A percentile compares a stretch with the other conserved stretches of the same genome.
phyloP scores from a whole-genome alignment of 1,140 invertebrate genomes.

The Cepaea nemoralis region DNA sequence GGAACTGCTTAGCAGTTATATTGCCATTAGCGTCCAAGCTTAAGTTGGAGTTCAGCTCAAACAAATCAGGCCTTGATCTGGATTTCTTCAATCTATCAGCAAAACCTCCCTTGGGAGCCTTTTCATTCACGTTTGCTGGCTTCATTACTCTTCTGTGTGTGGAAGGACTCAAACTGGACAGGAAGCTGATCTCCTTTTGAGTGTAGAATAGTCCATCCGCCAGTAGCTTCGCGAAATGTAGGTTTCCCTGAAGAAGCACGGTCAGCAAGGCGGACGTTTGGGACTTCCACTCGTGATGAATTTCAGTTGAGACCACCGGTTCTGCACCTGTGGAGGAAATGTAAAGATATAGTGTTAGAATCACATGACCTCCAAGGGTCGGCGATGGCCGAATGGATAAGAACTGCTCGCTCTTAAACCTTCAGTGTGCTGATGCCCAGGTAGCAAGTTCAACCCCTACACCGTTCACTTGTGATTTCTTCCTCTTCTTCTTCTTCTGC shows the following conservation, averaged over 20 bases:
- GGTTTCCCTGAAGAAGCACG: neutral
- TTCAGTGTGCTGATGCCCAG: no score
- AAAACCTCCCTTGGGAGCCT: neutral
- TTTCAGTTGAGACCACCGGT: neutral
- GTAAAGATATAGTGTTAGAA: no score
- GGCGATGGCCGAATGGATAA: no score
- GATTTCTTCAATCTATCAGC: neutral
- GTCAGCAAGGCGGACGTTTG: neutral
- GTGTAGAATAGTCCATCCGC: neutral
- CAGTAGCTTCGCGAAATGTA: neutral
- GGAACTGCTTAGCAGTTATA: neutral
- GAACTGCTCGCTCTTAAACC: no score
- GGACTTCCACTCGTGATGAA: neutral
- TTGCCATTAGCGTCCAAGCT: neutral
- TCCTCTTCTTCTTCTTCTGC: no score
- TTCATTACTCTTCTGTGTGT: neutral
- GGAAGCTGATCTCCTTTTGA: neutral
- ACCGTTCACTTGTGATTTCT: no score
- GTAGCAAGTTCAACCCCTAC: no score
- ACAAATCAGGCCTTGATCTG: neutral
- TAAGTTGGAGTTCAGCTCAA: neutral
- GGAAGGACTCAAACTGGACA: neutral
- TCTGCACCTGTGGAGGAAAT: neutral
- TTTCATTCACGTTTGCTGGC: neutral
- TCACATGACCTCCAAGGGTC: no score